Base-by-base conservation (phyloP, 2,888 invertebrate species). In the Brachycybe producta region DNA sequence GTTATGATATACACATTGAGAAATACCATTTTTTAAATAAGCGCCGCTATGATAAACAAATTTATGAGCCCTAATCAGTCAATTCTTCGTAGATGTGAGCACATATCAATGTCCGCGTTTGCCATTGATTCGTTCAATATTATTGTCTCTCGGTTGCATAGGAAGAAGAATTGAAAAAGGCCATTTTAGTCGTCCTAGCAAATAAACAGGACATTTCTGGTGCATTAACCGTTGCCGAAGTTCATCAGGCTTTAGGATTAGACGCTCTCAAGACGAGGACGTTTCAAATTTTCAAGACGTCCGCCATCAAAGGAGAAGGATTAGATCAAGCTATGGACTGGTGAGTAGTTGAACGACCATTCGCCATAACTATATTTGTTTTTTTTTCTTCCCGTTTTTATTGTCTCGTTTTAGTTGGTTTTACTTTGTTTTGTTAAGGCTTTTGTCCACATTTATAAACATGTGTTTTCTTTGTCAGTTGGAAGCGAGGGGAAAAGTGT, bases 201-300 rank as follows among this genome's bases (percentile, higher is more conserved):
- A 98, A 98, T 70, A 99, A 98, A 73, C 98, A 98, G 71, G 98
- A 99, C 66, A 91, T 98, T 79, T 85, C 92, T 34, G 95, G 95
- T 8, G 94, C 95, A 64, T 81, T 99, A 75, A 86, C 86, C 23
- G 86, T 94, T 1, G 86, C 94, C 0, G 98, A 99, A 69, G 71
- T 97, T 17, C 94, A 97, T 67, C 90, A 90, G 69, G 90, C 94
- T 1, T 73, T 98, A 40, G 97, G 97, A 13, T 73, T 98, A 61
- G 90, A 95, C 60, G 84, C 87, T 13, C 75, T 98, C 49, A 91
- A 94, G 69, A 92, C 90, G 71, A 77, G 97, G 65, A 95, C 95
- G 64, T 97, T 98, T 76, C 94, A 95, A 76, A 97, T 98, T 65
- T 98, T 98, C 71, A 97, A 97, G 74, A 95, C 97, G 2, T 95